These are phyloP conservation scores for Lamellibrachia satsuma DNA, from an alignment of 2,888 invertebrate species.

Conservation along the genomic window DNA sequence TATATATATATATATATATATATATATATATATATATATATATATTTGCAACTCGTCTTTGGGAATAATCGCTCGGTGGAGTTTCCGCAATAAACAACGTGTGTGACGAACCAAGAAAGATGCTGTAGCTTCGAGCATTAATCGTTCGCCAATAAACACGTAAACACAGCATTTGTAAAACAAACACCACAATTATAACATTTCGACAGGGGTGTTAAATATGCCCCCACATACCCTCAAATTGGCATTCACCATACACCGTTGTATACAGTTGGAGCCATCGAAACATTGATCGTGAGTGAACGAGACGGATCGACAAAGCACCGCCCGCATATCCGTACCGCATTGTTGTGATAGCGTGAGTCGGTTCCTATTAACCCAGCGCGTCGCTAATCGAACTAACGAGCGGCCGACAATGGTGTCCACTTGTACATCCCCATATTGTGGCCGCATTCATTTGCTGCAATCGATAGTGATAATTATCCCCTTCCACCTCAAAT, in stretches of 20 bases:
- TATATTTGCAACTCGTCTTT: too few species aligned
- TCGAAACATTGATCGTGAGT: background rate
- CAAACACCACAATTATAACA: background rate
- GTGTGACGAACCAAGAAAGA: background rate
- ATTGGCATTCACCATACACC: background rate
- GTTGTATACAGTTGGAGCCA: background rate
- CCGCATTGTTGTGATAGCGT: background rate
- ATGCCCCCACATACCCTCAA: background rate
- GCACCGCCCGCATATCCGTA: background rate
- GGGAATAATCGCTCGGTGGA: too few species aligned
- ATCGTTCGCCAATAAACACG: background rate
- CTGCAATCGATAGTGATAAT: background rate
- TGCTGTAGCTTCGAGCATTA: background rate
- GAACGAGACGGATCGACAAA: background rate
- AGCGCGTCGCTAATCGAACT: background rate
- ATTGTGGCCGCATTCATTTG: constrained; percentile 6
- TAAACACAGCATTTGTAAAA: too few species aligned
- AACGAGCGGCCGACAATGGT: background rate
- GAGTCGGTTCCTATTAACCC: background rate
- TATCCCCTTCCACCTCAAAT: background rate
- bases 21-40: too few species aligned
- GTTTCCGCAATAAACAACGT: background rate
- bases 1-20: too few species aligned
- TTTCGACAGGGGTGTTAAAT: background rate
- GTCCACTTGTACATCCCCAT: background rate